Base-by-base conservation (phyloP, 2,888 invertebrate species). In the Eristalis pertinax region DNA sequence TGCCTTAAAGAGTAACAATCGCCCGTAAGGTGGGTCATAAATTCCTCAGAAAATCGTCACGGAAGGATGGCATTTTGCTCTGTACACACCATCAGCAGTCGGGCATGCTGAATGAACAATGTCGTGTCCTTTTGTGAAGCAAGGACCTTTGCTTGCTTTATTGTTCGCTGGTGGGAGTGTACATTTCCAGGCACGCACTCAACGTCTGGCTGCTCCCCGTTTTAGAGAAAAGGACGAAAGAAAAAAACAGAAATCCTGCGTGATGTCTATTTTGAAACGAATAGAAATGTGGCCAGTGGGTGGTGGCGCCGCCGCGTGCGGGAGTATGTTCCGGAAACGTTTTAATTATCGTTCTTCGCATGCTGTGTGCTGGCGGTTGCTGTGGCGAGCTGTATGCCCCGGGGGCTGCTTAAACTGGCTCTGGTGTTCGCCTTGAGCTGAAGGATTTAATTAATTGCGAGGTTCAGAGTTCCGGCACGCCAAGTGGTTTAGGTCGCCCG, bases 21-120 rank as follows among this genome's bases (percentile, higher is more conserved):
- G 60, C 60, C 26, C 43, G 26, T 68, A 29, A 26, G 26, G 60
- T 29, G 32, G 29, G 68, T 62, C 32, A 60, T 68, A 68, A 13
- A 76, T 32, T 62, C 26, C 60, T 32, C 67, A 68, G 62, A 50
- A 76, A 68, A 68, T 68, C 68, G 43, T 76, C 76, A 76, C 76
- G 76, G 43, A 76, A 68, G 68, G 60, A 76, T 76, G 60, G 15
- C 41, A 76, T 68, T 76, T 62, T 58, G 26, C 26, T 60, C 68
- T 22, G 67, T 35, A 67, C 68, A 63, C 43, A 50, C 50, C n/a
- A 19, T 8, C 32, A 63, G 63, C 43, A 68, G 24, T 43, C 60
- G 62, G 67, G 60, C 60, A 68, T 24, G 60, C 29, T 62, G 67
- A 62, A 24, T 62, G 32, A 76, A 76, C 68, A 76, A 76, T 76